Evolutionary conservation across 2,113 vertebrate genomes (phyloP), one percentile per base, ranked within the genome.

Genomic region (Leuciscus idus): DNA sequence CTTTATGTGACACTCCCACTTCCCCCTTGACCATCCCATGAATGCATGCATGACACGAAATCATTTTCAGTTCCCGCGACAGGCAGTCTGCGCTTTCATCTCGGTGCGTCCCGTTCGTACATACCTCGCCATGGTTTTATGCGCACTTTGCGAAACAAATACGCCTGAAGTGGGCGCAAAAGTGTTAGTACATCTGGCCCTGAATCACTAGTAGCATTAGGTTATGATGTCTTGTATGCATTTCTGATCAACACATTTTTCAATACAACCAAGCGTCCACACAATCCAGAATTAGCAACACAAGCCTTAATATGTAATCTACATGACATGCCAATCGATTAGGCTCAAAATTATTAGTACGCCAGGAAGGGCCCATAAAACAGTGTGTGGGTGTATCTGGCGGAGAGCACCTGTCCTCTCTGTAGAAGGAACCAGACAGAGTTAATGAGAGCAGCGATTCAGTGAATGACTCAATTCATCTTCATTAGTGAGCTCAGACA

Each of bases 401-500:
- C 21, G 9, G n/a, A 73, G 30, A 83, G 74, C 55, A 79, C 57
- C 39, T 87, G 87, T 85, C 59, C 39, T 66, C 66, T 66, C 26
- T 80, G 74, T 84, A 52, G 61, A 84, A 84, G 28, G 39, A 55
- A 85, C 12, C 83, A 87, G 86, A 81, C 87, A 85, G 70, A 79
- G 36, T 79, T 80, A 85, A 85, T 85, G 48, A 80, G 84, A 79
- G n/a, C 77, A 79, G 62, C 66, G 30, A 74, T 76, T 81, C 83
- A 81, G 46, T 80, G 79, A 81, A 88, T 77, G 73, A 70, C 62
- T 78, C 62, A 33, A 88, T 85, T 82, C 87, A 83, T 88, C 87
- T 86, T 88, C 87, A 88, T 88, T 88, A 88, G 33, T 36, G 36
- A 46, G 52, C 78, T 82, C 50, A 72, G 84, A 75, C 55, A 68